Conservation (phyloP, 2,888 invertebrate species). For the Chloromyia formosa region DNA sequence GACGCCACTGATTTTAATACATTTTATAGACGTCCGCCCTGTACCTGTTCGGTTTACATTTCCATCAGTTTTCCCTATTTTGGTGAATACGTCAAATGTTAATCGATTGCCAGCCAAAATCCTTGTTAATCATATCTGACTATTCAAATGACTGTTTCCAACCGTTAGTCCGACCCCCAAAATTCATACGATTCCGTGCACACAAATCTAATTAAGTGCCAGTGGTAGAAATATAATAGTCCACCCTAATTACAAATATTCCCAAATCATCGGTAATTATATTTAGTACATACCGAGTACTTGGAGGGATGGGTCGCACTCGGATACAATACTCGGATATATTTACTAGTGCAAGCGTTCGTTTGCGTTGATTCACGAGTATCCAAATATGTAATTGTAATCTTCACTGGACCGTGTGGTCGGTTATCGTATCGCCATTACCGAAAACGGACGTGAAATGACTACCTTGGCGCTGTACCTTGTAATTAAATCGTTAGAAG, state of each 20-base stretch:
- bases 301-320: neutral
- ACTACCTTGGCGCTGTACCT: neutral
- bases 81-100: too few relatives aligned
- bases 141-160: neutral
- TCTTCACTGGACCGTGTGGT: constrained; percentile 35
- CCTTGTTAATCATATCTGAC: neutral
- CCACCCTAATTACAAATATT: constrained; percentile 19
- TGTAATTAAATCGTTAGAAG: constrained; percentile 34
- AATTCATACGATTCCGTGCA: neutral
- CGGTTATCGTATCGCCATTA: neutral
- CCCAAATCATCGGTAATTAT: constrained; percentile 20
- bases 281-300: too few relatives aligned
- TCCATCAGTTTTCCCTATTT: too few relatives aligned
- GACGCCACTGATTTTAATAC: too few relatives aligned
- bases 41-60: too few relatives aligned
- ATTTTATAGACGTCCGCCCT: too few relatives aligned
- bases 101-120: too few relatives aligned
- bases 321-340: neutral
- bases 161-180: neutral
- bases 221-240: constrained; percentile 24
- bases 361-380: constrained; percentile 24
- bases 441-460: constrained; percentile 28
- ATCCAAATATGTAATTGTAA: constrained; percentile 29
- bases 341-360: neutral
- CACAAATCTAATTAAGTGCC: constrained; percentile 32